A percentile compares a stretch with the other conserved stretches of the same genome.
phyloP scores from a whole-genome alignment of 2,113 vertebrate species.

The Stegostoma tigrinum region DNA sequence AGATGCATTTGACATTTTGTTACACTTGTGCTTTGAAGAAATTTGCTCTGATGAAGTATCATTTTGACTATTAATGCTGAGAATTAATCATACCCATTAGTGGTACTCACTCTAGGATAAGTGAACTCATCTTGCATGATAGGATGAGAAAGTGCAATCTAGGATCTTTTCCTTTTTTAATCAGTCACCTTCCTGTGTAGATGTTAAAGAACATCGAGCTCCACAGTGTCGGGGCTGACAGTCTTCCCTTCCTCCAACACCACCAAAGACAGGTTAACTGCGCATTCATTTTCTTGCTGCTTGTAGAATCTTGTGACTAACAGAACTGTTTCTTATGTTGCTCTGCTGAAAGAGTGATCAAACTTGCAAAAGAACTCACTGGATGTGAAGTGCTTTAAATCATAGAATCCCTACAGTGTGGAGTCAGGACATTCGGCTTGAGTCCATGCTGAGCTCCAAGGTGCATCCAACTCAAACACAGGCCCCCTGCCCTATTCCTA shows the following conservation, averaged over 20 bases:
- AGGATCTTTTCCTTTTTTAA: neutral
- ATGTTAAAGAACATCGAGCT: neutral
- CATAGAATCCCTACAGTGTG: no score
- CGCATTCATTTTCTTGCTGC: neutral
- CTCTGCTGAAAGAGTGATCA: neutral
- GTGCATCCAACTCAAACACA: no score
- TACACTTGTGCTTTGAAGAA: neutral
- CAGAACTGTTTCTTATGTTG: neutral
- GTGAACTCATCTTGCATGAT: neutral
- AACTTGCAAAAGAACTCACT: neutral
- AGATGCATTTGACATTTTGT: neutral
- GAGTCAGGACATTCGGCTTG: no score
- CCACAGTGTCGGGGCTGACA: neutral
- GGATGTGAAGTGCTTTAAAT: neutral
- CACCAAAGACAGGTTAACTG: neutral
- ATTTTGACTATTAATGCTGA: neutral
- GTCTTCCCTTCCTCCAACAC: no score
- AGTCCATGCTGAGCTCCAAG: no score
- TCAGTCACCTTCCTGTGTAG: neutral
- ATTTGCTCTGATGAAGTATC: neutral
- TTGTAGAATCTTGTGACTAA: neutral
- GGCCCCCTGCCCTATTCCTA: no score
- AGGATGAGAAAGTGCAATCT: neutral
- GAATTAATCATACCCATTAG: neutral
- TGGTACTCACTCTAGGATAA: neutral